phyloP scores from a whole-genome alignment of 2,797 vertebrate species.

The Adelosebastes latens region DNA sequence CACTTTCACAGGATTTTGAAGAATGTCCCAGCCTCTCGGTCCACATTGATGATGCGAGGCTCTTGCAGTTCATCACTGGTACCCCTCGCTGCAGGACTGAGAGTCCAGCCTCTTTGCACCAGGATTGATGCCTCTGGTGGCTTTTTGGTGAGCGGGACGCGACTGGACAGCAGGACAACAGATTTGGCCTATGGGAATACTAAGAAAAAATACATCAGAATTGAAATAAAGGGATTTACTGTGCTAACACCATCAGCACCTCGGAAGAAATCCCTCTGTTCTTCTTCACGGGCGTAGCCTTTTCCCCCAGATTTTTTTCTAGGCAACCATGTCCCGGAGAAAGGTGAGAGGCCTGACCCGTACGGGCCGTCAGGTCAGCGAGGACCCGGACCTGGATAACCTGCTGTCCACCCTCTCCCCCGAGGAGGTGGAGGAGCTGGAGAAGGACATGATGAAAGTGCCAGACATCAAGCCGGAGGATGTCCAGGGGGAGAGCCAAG shows the following conservation, averaged over 20 bases:
- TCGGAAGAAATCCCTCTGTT: not conserved
- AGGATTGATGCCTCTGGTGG: constrained; percentile 66
- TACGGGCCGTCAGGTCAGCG: constrained; percentile 95
- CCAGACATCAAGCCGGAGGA: constrained; percentile 86
- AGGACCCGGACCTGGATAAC: constrained; percentile 96
- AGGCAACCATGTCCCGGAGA: constrained; percentile 86
- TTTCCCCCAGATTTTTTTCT: not conserved
- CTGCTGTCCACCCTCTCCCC: constrained; percentile 94
- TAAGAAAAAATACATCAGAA: constrained; percentile 5
- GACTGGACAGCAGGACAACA: constrained; percentile 50
- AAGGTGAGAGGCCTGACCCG: constrained; percentile 87
- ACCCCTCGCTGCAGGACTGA: constrained; percentile 52
- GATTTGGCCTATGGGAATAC: constrained; percentile 41
- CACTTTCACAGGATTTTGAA: constrained; percentile 93
- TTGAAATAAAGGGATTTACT: constrained; percentile 30
- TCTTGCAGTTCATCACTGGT: constrained; percentile 76
- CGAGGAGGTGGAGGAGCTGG: constrained; percentile 94
- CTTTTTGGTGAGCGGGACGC: constrained; percentile 57
- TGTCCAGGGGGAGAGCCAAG: constrained; percentile 63
- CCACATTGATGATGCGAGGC: constrained; percentile 83
- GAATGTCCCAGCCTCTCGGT: constrained; percentile 95
- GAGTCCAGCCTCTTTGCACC: constrained; percentile 59
- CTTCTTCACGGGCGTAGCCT: not conserved
- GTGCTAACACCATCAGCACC: not conserved
- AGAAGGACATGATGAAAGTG: constrained; percentile 91